Evolutionary conservation across 1,140 invertebrate species (phyloP).

Genomic region (Drosophila sproati): DNA sequence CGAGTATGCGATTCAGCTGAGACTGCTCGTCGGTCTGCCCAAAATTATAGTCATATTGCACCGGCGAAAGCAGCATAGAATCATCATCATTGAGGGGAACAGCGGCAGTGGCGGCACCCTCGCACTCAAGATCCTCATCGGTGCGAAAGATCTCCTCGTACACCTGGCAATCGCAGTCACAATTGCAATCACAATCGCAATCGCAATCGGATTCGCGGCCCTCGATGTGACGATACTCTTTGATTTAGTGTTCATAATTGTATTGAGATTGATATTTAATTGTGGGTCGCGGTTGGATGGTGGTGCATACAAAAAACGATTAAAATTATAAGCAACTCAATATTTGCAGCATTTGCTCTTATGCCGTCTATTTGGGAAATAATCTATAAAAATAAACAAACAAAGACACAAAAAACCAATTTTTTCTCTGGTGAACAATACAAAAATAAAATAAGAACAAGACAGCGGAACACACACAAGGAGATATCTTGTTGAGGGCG

Average conservation of each 20-base stretch:
- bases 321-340: constrained; percentile 67
- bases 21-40: constrained; percentile 66
- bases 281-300: constrained; percentile 14
- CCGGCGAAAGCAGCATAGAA: constrained; percentile 1
- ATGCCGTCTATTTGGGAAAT: constrained; percentile 82
- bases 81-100: constrained; percentile 20
- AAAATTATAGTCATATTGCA: constrained; percentile 58
- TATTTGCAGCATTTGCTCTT: constrained; percentile 81
- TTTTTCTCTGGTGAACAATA: constrained; percentile 14
- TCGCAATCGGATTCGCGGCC: constrained; percentile 62
- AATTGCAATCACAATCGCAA: constrained; percentile 55
- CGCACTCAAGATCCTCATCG: constrained; percentile 71
- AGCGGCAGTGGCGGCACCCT: constrained; percentile 45
- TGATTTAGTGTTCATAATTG: constrained; percentile 19
- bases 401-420: constrained; percentile 17
- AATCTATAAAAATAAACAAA: constrained; percentile 78
- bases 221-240: constrained; percentile 80
- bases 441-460: constrained; percentile 28
- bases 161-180: constrained; percentile 64
- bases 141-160: constrained; percentile 70
- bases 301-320: constrained; percentile 46
- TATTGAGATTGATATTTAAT: constrained; percentile 23
- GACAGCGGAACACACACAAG: constrained; percentile 3
- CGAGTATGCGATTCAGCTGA: constrained; percentile 73
- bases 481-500: constrained; percentile 4